A percentile compares a stretch with the other conserved stretches of the same genome.
phyloP scores from a whole-genome alignment of 1,140 invertebrate species.

The Akabosia matsudoensis region DNA sequence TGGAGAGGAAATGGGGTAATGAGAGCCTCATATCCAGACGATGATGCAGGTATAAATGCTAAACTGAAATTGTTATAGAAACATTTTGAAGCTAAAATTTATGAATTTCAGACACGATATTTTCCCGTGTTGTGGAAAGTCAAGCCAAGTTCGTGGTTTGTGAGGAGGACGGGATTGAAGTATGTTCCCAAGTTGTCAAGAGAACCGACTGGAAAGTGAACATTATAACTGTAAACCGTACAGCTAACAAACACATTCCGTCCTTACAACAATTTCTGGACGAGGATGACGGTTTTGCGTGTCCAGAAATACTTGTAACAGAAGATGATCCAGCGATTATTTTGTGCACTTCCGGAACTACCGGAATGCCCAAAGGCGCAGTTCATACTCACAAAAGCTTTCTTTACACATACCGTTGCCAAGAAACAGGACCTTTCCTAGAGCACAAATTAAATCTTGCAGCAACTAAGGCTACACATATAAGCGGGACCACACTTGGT shows the following conservation, averaged over 20 bases:
- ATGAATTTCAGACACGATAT: background rate
- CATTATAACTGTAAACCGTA: constrained; percentile 28
- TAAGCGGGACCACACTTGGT: constrained; percentile 19
- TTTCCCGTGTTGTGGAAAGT: constrained; percentile 20
- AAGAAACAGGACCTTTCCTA: background rate
- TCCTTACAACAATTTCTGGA: constrained; percentile 34
- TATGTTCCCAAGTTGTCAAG: constrained; percentile 32
- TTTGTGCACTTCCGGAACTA: constrained; percentile 41
- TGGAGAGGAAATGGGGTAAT: constrained; percentile 6
- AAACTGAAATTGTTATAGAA: background rate
- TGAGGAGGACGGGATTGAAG: constrained; percentile 24
- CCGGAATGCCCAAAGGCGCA: constrained; percentile 26
- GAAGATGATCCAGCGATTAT: constrained; percentile 33
- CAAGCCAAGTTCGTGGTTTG: constrained; percentile 38
- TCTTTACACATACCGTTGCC: background rate
- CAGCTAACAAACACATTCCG: constrained; percentile 25
- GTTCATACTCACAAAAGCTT: constrained; percentile 33
- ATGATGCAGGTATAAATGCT: background rate
- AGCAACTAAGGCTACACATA: constrained; percentile 40
- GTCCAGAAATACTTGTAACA: constrained; percentile 9
- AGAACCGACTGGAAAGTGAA: constrained; percentile 41
- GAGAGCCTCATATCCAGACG: background rate
- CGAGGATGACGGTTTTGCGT: constrained; percentile 32
- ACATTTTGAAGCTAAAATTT: background rate
- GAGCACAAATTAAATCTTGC: constrained; percentile 35